phyloP scores from a whole-genome alignment of 1,140 invertebrate genomes.

The Euwallacea similis region DNA sequence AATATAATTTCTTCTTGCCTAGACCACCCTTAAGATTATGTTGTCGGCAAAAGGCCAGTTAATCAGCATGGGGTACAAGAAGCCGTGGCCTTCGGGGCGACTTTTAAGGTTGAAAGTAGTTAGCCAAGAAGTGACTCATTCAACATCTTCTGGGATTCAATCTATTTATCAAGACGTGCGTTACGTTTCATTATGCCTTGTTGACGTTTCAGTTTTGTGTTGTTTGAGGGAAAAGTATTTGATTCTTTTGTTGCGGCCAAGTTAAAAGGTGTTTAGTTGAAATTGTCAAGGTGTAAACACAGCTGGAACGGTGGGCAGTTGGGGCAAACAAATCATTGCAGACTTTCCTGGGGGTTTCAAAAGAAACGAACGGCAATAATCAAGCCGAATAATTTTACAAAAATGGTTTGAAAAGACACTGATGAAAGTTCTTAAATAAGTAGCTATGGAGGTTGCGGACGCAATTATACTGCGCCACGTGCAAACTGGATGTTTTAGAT shows the following conservation, averaged over 20 bases:
- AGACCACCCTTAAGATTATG: constrained; percentile 5
- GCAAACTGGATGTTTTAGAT: no score
- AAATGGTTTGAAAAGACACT: no score
- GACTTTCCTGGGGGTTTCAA: no score
- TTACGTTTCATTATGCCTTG: background rate
- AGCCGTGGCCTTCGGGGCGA: background rate
- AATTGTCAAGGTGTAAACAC: constrained; percentile 2
- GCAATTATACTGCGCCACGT: no score
- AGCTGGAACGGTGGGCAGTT: background rate
- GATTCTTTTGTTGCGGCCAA: background rate
- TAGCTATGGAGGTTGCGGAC: no score
- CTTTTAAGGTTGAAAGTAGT: background rate
- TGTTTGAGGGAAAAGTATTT: background rate
- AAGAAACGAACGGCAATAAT: no score
- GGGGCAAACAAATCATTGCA: no score
- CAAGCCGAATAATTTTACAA: no score
- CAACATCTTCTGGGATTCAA: background rate
- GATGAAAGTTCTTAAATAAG: no score
- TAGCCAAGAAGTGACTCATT: background rate
- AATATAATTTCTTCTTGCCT: background rate
- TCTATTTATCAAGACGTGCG: background rate
- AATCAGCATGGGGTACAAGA: background rate
- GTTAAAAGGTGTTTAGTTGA: background rate
- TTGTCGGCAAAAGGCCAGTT: background rate
- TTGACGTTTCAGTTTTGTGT: background rate